Evolutionary conservation across 1,140 invertebrate species (phyloP).

Genomic region (Macrobrachium nipponense): DNA sequence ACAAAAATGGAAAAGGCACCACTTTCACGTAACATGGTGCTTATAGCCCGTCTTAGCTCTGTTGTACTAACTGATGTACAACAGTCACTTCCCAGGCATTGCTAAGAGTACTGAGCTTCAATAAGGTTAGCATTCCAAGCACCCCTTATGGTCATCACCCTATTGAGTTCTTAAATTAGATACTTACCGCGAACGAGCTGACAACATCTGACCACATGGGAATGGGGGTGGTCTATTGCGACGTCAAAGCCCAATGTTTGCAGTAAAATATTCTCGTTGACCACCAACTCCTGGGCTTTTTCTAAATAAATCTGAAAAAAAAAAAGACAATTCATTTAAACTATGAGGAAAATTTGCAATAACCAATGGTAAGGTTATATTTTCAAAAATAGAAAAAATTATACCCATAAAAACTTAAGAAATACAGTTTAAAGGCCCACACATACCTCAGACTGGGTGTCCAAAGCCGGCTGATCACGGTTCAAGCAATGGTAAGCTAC

Average conservation of each 20-base stretch:
- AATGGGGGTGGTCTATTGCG: slow-evolving; percentile 96
- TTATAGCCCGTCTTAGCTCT: too few species aligned
- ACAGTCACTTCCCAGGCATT: too few species aligned
- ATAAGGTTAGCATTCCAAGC: too few species aligned
- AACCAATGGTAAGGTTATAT: neutral
- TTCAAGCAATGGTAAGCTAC: slow-evolving; percentile 85
- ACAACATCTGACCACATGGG: slow-evolving; percentile 94
- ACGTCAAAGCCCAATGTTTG: slow-evolving; percentile 98
- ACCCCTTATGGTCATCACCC: neutral
- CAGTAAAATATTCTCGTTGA: slow-evolving; percentile 94
- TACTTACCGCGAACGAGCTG: slow-evolving; percentile 89
- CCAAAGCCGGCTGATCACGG: slow-evolving; percentile 74
- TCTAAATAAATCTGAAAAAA: slow-evolving; percentile 77
- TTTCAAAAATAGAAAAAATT: slow-evolving; percentile 3
- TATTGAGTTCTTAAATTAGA: neutral
- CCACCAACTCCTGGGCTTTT: slow-evolving; percentile 89
- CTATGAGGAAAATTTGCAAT: neutral
- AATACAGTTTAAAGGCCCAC: neutral
- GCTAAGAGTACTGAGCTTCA: too few species aligned
- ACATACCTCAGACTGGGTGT: slow-evolving; percentile 79
- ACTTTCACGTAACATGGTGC: too few species aligned
- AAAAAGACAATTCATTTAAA: neutral
- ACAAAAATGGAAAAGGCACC: too few species aligned
- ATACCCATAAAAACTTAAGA: slow-evolving; percentile 15
- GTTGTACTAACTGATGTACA: too few species aligned